A percentile compares a stretch with the other conserved stretches of the same genome.
Conservation (phyloP, 1,140 invertebrate genomes). For the Cephus cinctus region DNA sequence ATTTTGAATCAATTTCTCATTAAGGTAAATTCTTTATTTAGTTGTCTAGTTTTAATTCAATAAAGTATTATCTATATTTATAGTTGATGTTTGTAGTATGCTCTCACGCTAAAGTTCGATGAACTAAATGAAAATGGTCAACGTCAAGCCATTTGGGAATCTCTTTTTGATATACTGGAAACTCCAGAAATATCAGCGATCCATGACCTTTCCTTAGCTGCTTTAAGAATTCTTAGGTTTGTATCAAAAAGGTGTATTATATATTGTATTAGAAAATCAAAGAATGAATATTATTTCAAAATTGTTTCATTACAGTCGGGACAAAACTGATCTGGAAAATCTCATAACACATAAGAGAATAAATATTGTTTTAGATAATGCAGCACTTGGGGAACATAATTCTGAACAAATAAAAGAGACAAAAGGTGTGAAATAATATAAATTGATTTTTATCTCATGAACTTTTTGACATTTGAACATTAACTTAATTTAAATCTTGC, state of each 20-base stretch:
- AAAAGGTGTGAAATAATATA: constrained; percentile 24
- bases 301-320: constrained; percentile 60
- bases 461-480: constrained; percentile 1
- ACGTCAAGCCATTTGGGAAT: constrained; percentile 57
- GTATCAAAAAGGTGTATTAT: constrained; percentile 1
- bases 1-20: too few relatives aligned
- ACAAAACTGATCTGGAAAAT: constrained; percentile 71
- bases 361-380: constrained; percentile 63
- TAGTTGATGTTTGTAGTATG: too few relatives aligned
- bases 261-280: constrained; percentile 1
- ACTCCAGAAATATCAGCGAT: constrained; percentile 41
- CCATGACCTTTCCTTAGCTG: constrained; percentile 54
- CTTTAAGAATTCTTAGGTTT: constrained; percentile 61
- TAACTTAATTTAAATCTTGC: constrained; percentile 38
- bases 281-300: constrained; percentile 12
- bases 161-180: constrained; percentile 55
- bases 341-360: constrained; percentile 69
- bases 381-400: constrained; percentile 56
- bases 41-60: too few relatives aligned
- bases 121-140: constrained; percentile 54
- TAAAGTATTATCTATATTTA: too few relatives aligned
- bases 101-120: constrained; percentile 56
- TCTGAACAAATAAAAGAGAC: constrained; percentile 36
- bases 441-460: constrained; percentile 1
- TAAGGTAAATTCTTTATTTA: too few relatives aligned